Percentiles rank a stretch among this genome's conserved stretches.
Evolutionary conservation across 2,888 invertebrate genomes (phyloP).

Genomic region (Trilocha varians): DNA sequence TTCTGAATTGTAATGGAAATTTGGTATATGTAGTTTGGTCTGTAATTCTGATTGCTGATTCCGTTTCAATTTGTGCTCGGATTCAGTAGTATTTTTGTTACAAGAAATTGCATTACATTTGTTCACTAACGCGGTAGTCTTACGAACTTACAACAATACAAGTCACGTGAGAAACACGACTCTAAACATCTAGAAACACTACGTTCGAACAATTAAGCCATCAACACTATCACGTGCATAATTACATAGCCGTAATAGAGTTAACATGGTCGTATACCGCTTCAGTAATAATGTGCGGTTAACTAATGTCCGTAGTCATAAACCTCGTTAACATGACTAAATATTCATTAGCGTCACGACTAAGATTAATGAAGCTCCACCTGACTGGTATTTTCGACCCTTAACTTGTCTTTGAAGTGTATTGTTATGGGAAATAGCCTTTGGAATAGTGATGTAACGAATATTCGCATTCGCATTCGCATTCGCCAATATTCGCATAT

Average conservation of each 20-base stretch:
- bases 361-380: constrained; percentile 26
- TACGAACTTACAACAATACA: too few species aligned
- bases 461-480: too few species aligned
- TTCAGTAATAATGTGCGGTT: constrained; percentile 1
- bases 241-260: not conserved
- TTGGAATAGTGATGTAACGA: too few species aligned
- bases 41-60: too few species aligned
- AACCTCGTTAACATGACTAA: constrained; percentile 30
- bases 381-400: constrained; percentile 10
- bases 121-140: too few species aligned
- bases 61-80: too few species aligned
- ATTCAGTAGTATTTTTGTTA: too few species aligned
- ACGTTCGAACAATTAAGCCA: not conserved
- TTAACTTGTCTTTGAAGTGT: not conserved
- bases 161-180: too few species aligned
- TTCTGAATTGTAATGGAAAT: too few species aligned
- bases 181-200: not conserved
- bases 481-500: too few species aligned
- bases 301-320: constrained; percentile 17
- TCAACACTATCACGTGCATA: not conserved
- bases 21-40: too few species aligned
- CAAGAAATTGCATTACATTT: too few species aligned
- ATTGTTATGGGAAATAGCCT: not conserved
- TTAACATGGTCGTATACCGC: not conserved
- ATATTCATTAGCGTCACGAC: constrained; percentile 26